Base-by-base conservation (phyloP, 1,140 invertebrate genomes). In the Drosophila hydei region DNA sequence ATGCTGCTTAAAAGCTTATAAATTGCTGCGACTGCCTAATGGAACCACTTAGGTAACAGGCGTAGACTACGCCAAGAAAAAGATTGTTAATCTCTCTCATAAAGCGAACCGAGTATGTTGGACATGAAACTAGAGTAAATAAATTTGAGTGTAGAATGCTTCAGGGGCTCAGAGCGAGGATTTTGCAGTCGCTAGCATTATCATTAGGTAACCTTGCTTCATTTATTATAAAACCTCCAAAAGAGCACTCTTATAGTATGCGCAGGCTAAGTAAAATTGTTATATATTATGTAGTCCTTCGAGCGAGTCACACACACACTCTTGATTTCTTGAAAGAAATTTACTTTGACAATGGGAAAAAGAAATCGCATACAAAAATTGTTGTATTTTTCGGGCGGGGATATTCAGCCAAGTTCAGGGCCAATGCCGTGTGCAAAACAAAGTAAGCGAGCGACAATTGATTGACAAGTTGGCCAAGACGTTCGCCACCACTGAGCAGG, bases 391-490 rank as follows among this genome's bases (percentile, higher is more conserved):
- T 33, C 9, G 30, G 30, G 30, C 30, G 54, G 16, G 25, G 14
- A 16, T 45, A 78, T 71, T 64, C 64, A 50, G 67, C 58, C 58
- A 85, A 77, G 80, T 85, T 85, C 80, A 85, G 45, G 80, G 80
- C 42, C 74, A 72, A 40, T 23, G 47, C 56, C 55, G 59, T 65
- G 59, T 59, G 50, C 60, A 75, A 65, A 65, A 52, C 18, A 50
- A 55, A 16, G 47, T 55, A 48, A 68, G n/a, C 40, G 47, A 52
- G 65, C 79, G 81, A 87, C 83, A 88, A 71, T 76, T 87, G 81
- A 87, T 81, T 81, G 81, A 81, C 78, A 88, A 87, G 58, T 83
- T 88, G 81, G 83, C 81, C 75, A 19, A 78, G 62, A 70, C 40
- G 42, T 18, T 52, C 33, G 42, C 19, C 60, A 36, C 11, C 36